Percentiles rank a stretch among this genome's conserved stretches.
Evolutionary conservation across 2,797 vertebrate species (phyloP).

Genomic region (Gorsachius magnificus): DNA sequence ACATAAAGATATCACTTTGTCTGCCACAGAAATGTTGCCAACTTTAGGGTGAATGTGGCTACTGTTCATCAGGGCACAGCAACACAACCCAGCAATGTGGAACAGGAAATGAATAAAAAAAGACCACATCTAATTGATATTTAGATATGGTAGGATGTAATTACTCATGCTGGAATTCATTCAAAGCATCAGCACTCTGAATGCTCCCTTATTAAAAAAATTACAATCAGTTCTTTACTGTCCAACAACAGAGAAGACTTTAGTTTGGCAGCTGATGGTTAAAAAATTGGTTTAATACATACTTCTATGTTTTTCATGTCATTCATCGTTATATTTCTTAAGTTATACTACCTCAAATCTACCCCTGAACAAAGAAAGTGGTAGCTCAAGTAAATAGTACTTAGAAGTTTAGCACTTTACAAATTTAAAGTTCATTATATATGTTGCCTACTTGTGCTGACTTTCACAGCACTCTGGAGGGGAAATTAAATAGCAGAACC

Average conservation of each 20-base stretch:
- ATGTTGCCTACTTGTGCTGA: neutral
- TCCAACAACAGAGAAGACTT: neutral
- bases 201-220: neutral
- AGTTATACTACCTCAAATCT: neutral
- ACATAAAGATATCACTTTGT: constrained; percentile 41
- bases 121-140: constrained; percentile 10
- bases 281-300: neutral
- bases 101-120: constrained; percentile 22
- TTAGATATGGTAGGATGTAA: constrained; percentile 46
- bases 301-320: neutral
- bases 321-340: neutral
- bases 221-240: constrained; percentile 2
- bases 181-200: constrained; percentile 18
- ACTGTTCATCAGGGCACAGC: constrained; percentile 16
- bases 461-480: neutral
- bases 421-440: neutral
- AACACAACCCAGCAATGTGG: neutral
- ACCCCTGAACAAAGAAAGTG: neutral
- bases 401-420: neutral
- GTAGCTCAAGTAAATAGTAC: neutral
- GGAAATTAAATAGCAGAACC: neutral
- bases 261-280: neutral
- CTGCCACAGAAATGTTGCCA: constrained; percentile 12
- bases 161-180: constrained; percentile 47
- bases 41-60: constrained; percentile 11